Percentiles rank a stretch among this genome's conserved stretches.
These are phyloP conservation scores for Pongo pygmaeus DNA, from an alignment of 2,113 vertebrate species.

Conservation along the genomic window DNA sequence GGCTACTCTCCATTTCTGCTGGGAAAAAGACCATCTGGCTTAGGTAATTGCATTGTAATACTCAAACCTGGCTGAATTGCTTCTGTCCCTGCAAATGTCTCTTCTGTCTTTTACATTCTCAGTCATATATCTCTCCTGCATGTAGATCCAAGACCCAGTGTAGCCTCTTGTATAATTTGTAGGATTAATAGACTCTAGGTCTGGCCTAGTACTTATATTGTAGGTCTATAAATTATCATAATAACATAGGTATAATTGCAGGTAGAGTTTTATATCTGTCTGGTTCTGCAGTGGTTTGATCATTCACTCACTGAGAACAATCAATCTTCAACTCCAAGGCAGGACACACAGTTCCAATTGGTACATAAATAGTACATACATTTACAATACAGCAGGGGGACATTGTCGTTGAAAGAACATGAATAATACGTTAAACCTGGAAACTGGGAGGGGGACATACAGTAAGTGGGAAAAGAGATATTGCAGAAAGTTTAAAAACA, in stretches of 20 bases:
- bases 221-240: constrained; percentile 67
- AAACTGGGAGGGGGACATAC: neutral
- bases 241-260: constrained; percentile 51
- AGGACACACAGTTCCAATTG: constrained; percentile 49
- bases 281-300: constrained; percentile 59
- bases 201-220: constrained; percentile 29
- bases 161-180: constrained; percentile 59
- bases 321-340: constrained; percentile 50
- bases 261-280: constrained; percentile 62
- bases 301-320: constrained; percentile 63
- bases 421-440: neutral
- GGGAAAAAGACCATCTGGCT: neutral
- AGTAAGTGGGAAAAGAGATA: neutral
- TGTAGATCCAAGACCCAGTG: neutral
- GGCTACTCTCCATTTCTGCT: neutral
- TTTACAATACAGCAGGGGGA: neutral
- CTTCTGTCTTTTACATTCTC: neutral
- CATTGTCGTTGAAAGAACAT: constrained; percentile 32
- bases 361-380: neutral
- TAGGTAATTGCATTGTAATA: constrained; percentile 45
- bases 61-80: neutral
- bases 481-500: constrained; percentile 14
- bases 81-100: constrained; percentile 28
- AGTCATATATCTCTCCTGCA: neutral
- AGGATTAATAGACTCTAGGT: constrained; percentile 42